phyloP scores from a whole-genome alignment of 2,888 invertebrate genomes.

The Agrotis exclamationis region DNA sequence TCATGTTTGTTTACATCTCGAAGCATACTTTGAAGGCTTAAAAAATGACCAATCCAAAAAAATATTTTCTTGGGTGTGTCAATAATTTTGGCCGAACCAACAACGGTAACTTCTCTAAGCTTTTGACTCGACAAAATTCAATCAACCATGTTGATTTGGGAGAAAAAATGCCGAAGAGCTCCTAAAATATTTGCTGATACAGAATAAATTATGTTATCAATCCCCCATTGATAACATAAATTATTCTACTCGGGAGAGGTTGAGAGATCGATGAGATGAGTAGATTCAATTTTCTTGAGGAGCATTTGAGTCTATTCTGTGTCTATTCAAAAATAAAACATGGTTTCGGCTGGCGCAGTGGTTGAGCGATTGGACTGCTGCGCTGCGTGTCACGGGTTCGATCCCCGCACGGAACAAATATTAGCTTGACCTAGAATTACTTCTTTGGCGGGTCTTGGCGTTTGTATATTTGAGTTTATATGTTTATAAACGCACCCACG shows the following conservation, averaged over 20 bases:
- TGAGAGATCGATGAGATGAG: neutral
- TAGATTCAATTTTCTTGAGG: neutral
- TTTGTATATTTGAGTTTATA: no score
- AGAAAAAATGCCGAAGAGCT: conserved; percentile 8
- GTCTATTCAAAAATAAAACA: neutral
- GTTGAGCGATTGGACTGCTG: no score
- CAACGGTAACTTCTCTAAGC: conserved; percentile 20
- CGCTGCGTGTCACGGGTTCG: no score
- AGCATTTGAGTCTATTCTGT: neutral
- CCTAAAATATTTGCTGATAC: conserved; percentile 21
- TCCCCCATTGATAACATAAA: no score
- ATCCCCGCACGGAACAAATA: no score
- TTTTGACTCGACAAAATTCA: conserved; percentile 23
- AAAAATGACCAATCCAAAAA: no score
- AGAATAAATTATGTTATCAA: conserved; percentile 30
- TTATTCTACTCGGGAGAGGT: neutral
- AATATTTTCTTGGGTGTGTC: neutral
- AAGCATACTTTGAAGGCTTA: no score
- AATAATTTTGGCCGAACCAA: conserved; percentile 30
- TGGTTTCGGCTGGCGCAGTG: no score
- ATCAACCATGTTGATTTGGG: conserved; percentile 19
- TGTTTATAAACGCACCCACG: no score
- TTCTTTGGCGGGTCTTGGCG: no score
- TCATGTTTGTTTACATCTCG: neutral
- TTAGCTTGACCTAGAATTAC: no score